These are phyloP conservation scores for Coelogynopora nodosa DNA, from an alignment of 2,888 invertebrate genomes.

Conservation along the genomic window DNA sequence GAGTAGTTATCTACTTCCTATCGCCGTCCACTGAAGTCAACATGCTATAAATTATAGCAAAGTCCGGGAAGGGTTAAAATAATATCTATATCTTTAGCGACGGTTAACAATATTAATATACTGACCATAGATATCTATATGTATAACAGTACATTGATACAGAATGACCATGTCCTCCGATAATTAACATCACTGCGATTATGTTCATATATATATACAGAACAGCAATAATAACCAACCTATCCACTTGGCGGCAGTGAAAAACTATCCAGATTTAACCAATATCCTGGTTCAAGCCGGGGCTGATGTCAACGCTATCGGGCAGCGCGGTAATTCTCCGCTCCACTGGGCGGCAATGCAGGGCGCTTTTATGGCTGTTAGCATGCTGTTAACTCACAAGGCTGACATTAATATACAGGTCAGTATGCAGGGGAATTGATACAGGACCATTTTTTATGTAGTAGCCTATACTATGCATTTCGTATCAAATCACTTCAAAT, in stretches of 20 bases:
- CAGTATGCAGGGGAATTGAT: too few species aligned
- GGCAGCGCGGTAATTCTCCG: not conserved
- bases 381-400: not conserved
- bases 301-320: not conserved
- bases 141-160: too few species aligned
- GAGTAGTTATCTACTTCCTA: too few species aligned
- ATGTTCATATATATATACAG: not conserved
- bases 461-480: too few species aligned
- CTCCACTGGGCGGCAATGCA: conserved; percentile 1
- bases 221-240: not conserved
- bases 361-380: not conserved
- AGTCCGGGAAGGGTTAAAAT: too few species aligned
- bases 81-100: too few species aligned
- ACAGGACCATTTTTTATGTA: too few species aligned
- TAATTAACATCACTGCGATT: not conserved
- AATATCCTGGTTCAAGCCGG: not conserved
- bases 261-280: not conserved
- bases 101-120: too few species aligned
- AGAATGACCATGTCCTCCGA: not conserved
- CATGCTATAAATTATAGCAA: too few species aligned
- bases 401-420: not conserved
- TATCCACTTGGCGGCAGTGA: not conserved
- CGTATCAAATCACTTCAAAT: too few species aligned
- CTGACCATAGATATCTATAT: too few species aligned
- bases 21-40: too few species aligned